Percentiles rank a stretch among this genome's conserved stretches.
phyloP scores from a whole-genome alignment of 2,797 vertebrate species.

The Nannoperca obscura region DNA sequence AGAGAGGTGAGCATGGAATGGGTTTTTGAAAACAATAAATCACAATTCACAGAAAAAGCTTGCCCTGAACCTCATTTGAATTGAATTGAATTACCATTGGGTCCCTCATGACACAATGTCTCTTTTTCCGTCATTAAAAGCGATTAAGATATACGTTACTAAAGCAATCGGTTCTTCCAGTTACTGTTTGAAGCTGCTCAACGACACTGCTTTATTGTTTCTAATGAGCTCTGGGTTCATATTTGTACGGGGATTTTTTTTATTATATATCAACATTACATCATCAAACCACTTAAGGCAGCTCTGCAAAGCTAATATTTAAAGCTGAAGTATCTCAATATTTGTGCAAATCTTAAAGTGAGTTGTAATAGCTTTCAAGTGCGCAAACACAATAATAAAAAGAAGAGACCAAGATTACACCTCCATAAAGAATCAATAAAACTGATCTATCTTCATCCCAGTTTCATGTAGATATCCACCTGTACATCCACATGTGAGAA shows the following conservation, averaged over 20 bases:
- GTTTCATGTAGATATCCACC: conserved; percentile 54
- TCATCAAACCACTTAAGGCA: conserved; percentile 36
- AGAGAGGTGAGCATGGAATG: conserved; percentile 56
- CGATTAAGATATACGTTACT: conserved; percentile 19
- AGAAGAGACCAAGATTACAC: conserved; percentile 24
- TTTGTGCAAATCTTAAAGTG: conserved; percentile 32
- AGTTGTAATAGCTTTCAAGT: conserved; percentile 19
- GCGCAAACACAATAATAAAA: conserved; percentile 19
- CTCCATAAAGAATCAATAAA: conserved; percentile 20
- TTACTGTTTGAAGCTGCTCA: conserved; percentile 30
- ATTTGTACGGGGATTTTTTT: conserved; percentile 44
- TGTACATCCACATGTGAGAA: conserved; percentile 22
- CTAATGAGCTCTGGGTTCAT: conserved; percentile 33
- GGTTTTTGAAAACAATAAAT: conserved; percentile 67
- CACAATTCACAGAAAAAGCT: conserved; percentile 35
- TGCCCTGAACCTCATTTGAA: conserved; percentile 59
- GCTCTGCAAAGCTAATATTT: conserved; percentile 25
- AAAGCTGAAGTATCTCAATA: conserved; percentile 18
- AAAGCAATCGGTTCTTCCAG: conserved; percentile 23
- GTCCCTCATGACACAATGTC: conserved; percentile 20
- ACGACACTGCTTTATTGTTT: conserved; percentile 25
- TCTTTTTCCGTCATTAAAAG: conserved; percentile 44
- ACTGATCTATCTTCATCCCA: conserved; percentile 36
- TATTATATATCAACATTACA: conserved; percentile 39
- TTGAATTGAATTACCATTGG: conserved; percentile 56